Evolutionary conservation across 2,113 vertebrate species (phyloP), one percentile per base, ranked within the genome.

Genomic region (Colius striatus): DNA sequence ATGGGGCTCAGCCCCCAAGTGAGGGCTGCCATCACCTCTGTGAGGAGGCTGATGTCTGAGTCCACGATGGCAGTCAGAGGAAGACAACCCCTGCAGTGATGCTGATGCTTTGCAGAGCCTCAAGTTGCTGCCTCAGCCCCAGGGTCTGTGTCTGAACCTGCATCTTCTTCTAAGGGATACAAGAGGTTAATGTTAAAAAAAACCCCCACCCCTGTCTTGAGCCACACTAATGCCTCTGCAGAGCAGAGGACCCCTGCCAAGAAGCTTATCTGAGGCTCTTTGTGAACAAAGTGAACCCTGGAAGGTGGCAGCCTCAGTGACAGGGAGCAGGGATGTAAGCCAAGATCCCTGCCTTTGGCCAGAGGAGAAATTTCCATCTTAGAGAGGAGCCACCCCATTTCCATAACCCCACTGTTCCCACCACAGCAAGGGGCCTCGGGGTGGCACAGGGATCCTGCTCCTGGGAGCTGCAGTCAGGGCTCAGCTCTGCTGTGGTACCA

Each of bases 301-400:
- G 84, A 96, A 96, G 94, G 93, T 96, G 96, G 32, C 32, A 96
- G 95, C 94, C 96, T 85, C 92, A 38, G 87, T 60, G 77, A 47
- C 92, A 94, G 93, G 80, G 55, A 94, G 89, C 74, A 38, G 91
- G 94, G 97, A 87, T 3, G 13, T 13, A 21, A 89, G 97, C 97
- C 96, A 97, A 97, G 80, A 70, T 26, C 62, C 2, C 78, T 94
- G 84, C 91, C 90, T 87, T 96, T 98, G 97, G 97, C 96, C 65
- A 83, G n/a, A 43, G 81, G 54, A 96, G 94, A 98, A 98, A 71
- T 98, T 98, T 98, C 97, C 97, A 98, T 98, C 93, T 96, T 90
- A 96, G 95, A 8, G 32, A 78, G 94, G 86, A 96, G 72, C 83
- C 89, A 94, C 57, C 87, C 93, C 29, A 1, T 16, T 21, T 19